These are phyloP conservation scores for Cyprinodon tularosa DNA, from an alignment of 2,113 vertebrate species.

Conservation along the genomic window DNA sequence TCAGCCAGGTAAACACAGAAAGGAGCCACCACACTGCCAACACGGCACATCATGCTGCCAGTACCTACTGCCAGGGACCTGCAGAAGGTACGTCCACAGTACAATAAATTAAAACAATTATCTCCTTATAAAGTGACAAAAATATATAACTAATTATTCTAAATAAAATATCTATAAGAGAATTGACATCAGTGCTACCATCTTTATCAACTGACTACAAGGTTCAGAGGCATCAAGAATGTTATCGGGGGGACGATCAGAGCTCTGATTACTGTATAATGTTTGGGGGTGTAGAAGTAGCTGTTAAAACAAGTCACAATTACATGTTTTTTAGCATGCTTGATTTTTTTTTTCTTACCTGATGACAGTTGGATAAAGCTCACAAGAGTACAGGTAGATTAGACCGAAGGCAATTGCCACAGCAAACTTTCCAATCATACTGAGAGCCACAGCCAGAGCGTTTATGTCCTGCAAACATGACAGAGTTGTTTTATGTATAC, in stretches of 20 bases:
- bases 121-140: background rate
- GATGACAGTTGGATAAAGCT: conserved; percentile 91
- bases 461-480: conserved; percentile 67
- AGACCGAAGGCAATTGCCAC: conserved; percentile 90
- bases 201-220: background rate
- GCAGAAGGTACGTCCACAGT: background rate
- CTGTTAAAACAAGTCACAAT: background rate
- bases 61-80: conserved; percentile 91
- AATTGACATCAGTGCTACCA: background rate
- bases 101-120: background rate
- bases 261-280: background rate
- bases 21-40: conserved; percentile 88
- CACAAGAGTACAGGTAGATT: conserved; percentile 92
- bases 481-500: background rate
- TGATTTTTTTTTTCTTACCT: conserved; percentile 73
- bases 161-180: background rate
- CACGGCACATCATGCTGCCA: conserved; percentile 90
- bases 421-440: conserved; percentile 89
- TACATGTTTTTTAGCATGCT: background rate
- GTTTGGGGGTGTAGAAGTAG: background rate
- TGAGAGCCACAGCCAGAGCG: conserved; percentile 74
- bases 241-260: background rate
- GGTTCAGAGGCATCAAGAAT: background rate
- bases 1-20: conserved; percentile 86
- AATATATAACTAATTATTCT: background rate